These are phyloP conservation scores for Rutpela maculata DNA, from an alignment of 2,888 invertebrate genomes.

Conservation along the genomic window DNA sequence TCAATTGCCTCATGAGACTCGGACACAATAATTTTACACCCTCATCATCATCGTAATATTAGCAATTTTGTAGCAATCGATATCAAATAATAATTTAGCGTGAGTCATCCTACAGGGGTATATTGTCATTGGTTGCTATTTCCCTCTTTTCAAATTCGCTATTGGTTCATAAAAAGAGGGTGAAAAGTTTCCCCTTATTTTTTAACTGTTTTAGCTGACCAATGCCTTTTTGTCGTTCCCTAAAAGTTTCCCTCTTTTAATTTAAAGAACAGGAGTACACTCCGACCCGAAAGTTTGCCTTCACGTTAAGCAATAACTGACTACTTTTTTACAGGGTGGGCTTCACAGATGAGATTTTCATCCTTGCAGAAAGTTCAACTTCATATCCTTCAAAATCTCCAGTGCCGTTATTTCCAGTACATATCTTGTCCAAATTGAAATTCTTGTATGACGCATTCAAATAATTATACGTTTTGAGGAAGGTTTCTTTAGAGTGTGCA, in stretches of 20 bases:
- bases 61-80: slow-evolving; percentile 53
- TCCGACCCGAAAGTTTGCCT: slow-evolving; percentile 16
- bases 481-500: too few species aligned
- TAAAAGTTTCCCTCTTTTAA: slow-evolving; percentile 44
- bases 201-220: slow-evolving; percentile 69
- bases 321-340: not conserved
- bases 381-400: too few species aligned
- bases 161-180: slow-evolving; percentile 69
- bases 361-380: too few species aligned
- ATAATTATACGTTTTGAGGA: too few species aligned
- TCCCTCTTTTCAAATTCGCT: slow-evolving; percentile 65
- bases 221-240: slow-evolving; percentile 57
- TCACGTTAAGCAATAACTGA: not conserved
- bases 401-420: too few species aligned
- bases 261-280: slow-evolving; percentile 40
- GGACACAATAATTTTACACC: slow-evolving; percentile 21
- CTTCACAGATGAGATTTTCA: not conserved
- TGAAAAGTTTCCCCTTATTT: slow-evolving; percentile 67
- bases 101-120: slow-evolving; percentile 62
- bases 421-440: too few species aligned
- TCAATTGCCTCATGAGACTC: not conserved
- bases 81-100: slow-evolving; percentile 64
- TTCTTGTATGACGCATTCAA: too few species aligned
- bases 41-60: slow-evolving; percentile 33
- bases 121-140: slow-evolving; percentile 64